Base-by-base conservation (phyloP, 2,797 vertebrate genomes). In the Phataginus tricuspis region DNA sequence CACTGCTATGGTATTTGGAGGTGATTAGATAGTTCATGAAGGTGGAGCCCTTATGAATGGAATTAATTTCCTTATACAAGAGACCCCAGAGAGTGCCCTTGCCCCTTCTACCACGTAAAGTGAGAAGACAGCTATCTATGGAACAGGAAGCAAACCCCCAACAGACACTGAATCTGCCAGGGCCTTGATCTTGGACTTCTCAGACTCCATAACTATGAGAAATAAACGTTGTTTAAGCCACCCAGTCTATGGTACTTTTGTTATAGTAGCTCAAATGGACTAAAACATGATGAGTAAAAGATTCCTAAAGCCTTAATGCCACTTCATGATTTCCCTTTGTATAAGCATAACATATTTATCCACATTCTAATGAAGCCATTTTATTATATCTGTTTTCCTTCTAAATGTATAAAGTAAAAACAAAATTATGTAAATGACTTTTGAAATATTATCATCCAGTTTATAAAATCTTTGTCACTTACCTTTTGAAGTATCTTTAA, bases 401-500 rank as follows among this genome's bases (percentile, higher is more conserved):
- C 85, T 69, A 80, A 89, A 86, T 45, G 5, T 7, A 90, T 37
- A 79, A 61, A 68, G 19, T 53, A 84, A 71, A 95, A 95, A 39
- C 5, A 78, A 91, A 91, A 90, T 49, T 90, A 80, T 82, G 63
- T 39, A 92, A 92, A 87, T 88, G 23, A 9, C 27, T 90, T 95
- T 96, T 13, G 84, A 90, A 87, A 87, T 57, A 34, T 63, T 66
- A 94, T 69, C 45, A 89, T 14, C 39, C 12, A 63, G 39, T 49
- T 95, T 92, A 92, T 18, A 88, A 96, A 96, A 79, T 72, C 10
- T 89, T 93, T 68, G 1, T 4, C 77, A 92, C 96, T 98, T 98
- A 98, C 95, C 94, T 82, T 92, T 93, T 84, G 71, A n/a, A 66
- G 98, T 86, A 95, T 77, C 91, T 94, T 91, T 77, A 79, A 83